Conservation (phyloP, 2,797 vertebrate genomes). For the Falco berigora region DNA sequence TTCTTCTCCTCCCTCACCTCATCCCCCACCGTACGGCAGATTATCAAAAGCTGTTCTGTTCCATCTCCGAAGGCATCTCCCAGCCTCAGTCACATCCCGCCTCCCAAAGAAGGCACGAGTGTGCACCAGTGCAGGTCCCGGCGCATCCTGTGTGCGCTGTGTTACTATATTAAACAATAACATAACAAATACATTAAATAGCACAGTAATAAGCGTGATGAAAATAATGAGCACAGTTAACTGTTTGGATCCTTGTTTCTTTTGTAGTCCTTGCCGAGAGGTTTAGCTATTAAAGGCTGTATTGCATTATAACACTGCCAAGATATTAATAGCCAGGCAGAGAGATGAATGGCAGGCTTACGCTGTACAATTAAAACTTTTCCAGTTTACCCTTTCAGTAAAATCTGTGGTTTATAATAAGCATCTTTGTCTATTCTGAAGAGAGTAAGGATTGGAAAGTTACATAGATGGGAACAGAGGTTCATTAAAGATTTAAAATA, state of each 20-base stretch:
- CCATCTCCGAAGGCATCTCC: not conserved
- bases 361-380: slow-evolving; percentile 44
- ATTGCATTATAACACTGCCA: not conserved
- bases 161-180: slow-evolving; percentile 3
- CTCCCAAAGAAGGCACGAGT: not conserved
- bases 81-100: not conserved
- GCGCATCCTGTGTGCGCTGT: not conserved
- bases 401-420: slow-evolving; percentile 59
- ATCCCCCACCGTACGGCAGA: not conserved
- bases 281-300: slow-evolving; percentile 9
- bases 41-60: not conserved
- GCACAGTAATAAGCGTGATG: not conserved
- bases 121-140: not conserved
- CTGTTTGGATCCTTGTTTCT: slow-evolving; percentile 24
- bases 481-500: slow-evolving; percentile 65
- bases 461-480: slow-evolving; percentile 49
- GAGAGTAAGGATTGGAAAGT: slow-evolving; percentile 38
- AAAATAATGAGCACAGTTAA: slow-evolving; percentile 25
- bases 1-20: not conserved
- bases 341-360: slow-evolving; percentile 38
- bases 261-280: not conserved
- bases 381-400: slow-evolving; percentile 55
- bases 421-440: slow-evolving; percentile 46
- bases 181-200: slow-evolving; percentile 21
- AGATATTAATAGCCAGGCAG: slow-evolving; percentile 52